A percentile compares a stretch with the other conserved stretches of the same genome.
phyloP scores from a whole-genome alignment of 2,888 invertebrate species.

The Drosophila austrosaltans region DNA sequence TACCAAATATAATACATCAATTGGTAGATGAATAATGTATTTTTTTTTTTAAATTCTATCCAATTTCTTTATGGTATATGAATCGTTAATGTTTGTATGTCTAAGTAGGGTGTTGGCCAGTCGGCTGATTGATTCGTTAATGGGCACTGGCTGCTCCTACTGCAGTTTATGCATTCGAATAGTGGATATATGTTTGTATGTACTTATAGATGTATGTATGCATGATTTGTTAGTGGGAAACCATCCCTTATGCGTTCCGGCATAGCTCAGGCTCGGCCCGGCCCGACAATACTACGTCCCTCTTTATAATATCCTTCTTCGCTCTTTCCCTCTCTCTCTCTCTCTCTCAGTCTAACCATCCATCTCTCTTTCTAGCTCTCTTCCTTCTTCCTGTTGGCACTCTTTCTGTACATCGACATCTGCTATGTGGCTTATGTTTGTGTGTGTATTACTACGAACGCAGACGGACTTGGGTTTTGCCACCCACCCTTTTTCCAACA shows the following conservation, averaged over 20 bases:
- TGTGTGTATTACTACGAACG: constrained; percentile 55
- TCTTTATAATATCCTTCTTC: constrained; percentile 2
- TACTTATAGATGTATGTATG: constrained; percentile 34
- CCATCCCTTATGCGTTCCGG: constrained; percentile 63
- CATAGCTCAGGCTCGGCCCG: constrained; percentile 39
- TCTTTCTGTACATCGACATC: constrained; percentile 74
- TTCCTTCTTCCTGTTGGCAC: constrained; percentile 45
- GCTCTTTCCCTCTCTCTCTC: constrained; percentile 29
- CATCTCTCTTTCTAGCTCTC: constrained; percentile 30
- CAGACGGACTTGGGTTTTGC: constrained; percentile 63
- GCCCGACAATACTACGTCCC: constrained; percentile 22
- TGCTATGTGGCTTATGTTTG: constrained; percentile 44
- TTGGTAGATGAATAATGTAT: neutral
- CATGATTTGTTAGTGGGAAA: constrained; percentile 48
- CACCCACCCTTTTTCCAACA: constrained; percentile 68
- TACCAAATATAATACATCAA: neutral
- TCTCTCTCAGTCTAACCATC: constrained; percentile 19
- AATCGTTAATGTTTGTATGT: neutral
- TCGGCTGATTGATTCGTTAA: constrained; percentile 73
- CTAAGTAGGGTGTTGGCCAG: constrained; percentile 66
- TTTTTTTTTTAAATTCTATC: neutral
- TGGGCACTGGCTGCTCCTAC: constrained; percentile 44
- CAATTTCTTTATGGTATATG: neutral
- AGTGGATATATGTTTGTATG: constrained; percentile 41
- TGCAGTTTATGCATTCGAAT: constrained; percentile 66